Evolutionary conservation across 1,140 invertebrate species (phyloP), one percentile per base, ranked within the genome.

Genomic region (Papilio polyxenes): DNA sequence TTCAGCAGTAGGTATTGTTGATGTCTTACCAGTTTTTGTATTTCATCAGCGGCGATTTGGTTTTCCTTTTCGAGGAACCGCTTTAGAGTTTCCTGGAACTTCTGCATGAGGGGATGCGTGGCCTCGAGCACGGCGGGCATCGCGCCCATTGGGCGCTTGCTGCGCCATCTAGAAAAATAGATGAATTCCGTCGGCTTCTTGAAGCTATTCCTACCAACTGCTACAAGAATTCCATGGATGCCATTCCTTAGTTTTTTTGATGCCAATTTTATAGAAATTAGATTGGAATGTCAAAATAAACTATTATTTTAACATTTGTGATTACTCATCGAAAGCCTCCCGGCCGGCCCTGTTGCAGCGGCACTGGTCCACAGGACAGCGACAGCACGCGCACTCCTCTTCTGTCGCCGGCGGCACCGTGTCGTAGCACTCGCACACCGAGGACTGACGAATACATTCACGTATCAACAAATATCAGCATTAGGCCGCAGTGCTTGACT

Each of bases 21-120:
- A 31, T 44, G 77, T 17, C 69, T 8, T 87, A 94, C 94, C 90
- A 95, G 87, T 82, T 92, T 91, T 6, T 93, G 81, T 13, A 95
- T 93, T 83, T 95, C 89, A n/a, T 91, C 90, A 56, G 91, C 87
- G 3, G 94, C 91, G 44, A 93, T 88, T 17, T 89, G 86, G 81
- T 94, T 95, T 83, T 95, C 94, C 80, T 93, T 94, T 56, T 92
- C 87, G 0, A 95, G 85, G 82, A 93, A 95, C 59, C 88, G 85
- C 56, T 89, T 91, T 0, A 94, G 87, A 0, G 92, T 92, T 15
- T 89, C 86, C 87, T 95, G 94, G 88, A 95, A 95, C 49, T 89
- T 89, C 84, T 94, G 92, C 93, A 95, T 94, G 23, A 95, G 87
- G 9, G 94, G 94, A 82, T 95, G 94, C 4, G 92, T 88, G 0